A percentile compares a stretch with the other conserved stretches of the same genome.
phyloP scores from a whole-genome alignment of 1,140 invertebrate genomes.

The Bombus waltoni region DNA sequence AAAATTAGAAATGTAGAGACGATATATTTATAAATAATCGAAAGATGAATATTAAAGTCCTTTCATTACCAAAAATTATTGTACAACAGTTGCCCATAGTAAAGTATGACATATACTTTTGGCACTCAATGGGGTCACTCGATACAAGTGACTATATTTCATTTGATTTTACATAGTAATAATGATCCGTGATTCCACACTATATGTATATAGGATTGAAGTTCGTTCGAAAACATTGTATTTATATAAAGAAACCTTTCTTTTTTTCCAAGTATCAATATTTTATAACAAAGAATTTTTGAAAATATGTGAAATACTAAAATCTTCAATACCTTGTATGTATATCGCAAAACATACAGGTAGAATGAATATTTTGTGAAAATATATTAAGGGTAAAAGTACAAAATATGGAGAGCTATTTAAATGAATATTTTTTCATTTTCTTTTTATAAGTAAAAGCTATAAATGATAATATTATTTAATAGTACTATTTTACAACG shows the following conservation, averaged over 20 bases:
- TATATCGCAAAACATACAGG: background rate
- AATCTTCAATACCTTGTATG: background rate
- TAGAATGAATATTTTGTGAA: constrained; percentile 50
- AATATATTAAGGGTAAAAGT: constrained; percentile 67
- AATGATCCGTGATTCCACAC: background rate
- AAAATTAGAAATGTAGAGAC: constrained; percentile 1
- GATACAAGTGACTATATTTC: constrained; percentile 1
- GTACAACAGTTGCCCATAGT: background rate
- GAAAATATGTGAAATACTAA: constrained; percentile 3
- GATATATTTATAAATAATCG: background rate
- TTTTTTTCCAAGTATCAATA: background rate
- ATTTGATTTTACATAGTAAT: constrained; percentile 11
- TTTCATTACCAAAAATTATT: constrained; percentile 17
- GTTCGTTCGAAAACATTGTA: constrained; percentile 17
- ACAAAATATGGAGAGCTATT: constrained; percentile 61
- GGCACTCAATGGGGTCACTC: constrained; percentile 41
- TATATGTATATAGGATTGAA: constrained; percentile 29
- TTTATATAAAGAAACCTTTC: constrained; percentile 13
- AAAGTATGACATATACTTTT: constrained; percentile 42
- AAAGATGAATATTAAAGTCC: background rate
- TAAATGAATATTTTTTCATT: constrained; percentile 52
- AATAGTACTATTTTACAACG: constrained; percentile 52
- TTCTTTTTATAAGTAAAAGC: constrained; percentile 43
- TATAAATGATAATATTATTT: constrained; percentile 45
- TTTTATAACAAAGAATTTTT: background rate